Evolutionary conservation across 2,113 vertebrate species (phyloP), one percentile per base, ranked within the genome.

Genomic region (Scytalopus superciliaris): DNA sequence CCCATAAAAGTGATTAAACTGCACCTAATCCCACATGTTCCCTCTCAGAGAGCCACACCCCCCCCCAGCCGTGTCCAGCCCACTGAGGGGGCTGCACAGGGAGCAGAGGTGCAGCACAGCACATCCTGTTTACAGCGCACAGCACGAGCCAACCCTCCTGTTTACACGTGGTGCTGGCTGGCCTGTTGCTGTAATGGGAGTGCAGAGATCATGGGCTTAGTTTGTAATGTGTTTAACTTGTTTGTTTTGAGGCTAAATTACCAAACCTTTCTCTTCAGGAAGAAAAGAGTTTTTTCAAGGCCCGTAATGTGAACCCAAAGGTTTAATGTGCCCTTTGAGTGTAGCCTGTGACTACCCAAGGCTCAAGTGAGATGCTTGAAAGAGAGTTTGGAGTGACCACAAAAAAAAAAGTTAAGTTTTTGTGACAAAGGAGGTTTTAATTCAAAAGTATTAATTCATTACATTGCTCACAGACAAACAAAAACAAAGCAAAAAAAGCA

Each of bases 171-270:
- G 16, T 8, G 59, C 72, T 72, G 42, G 74, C 49, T 47, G 56
- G 62, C n/a, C 77, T 67, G 49, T 86, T 81, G 86, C 92, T 90
- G 52, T 62, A 76, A 59, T 17, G 59, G 78, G 57, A 87, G 68
- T 49, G 83, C 85, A 87, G 69, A 78, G 90, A 78, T 37, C 50
- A 19, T 27, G 82, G 45, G 23, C 82, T 94, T 73, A 83, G 69
- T 84, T 66, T 92, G 88, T 74, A 77, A 90, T 79, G 90, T 76
- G 30, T 78, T 93, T 91, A 91, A 78, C 77, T 77, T 87, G 76
- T 87, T 96, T 94, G 88, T 92, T 93, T 94, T 84, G 82, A 92
- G 69, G 66, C 66, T 78, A 78, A 93, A 91, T 92, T 70, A 59
- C 85, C 69, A 89, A 68, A 45, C 37, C 16, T 89, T 67, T 87